Base-by-base conservation (phyloP, 2,113 vertebrate species). In the Mastomys natalensis region DNA sequence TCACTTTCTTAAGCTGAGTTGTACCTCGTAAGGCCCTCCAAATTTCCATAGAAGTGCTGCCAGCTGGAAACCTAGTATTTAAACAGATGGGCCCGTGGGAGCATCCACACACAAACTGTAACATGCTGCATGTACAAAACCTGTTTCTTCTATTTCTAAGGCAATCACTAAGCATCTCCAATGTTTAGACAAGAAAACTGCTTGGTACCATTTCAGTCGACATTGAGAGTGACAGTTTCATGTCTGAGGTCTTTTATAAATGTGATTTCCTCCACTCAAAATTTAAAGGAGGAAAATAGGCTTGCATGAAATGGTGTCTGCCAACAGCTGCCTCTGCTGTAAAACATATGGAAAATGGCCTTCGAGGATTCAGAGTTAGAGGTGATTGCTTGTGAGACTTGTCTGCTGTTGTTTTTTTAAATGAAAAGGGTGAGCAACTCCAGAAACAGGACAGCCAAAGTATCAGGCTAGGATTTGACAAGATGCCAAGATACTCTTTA, bases 341-440 rank as follows among this genome's bases (percentile, higher is more conserved):
- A 96, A 98, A 98, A 68, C 97, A 90, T 89, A 78, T 84, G 96
- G 97, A 62, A 94, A 98, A 89, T 15, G 43, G 66, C 66, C 55
- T 84, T 80, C 43, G 82, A 96, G 87, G 40, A 95, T 74, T 74
- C 19, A 7, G 58, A 96, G 81, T 85, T 96, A 96, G 95, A 98
- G 91, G 93, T 92, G 85, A 60, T 87, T 89, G 94, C 78, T 93
- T 77, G 37, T 85, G 73, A 93, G 94, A 94, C 93, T 89, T 22
- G 84, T 76, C 48, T 82, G 94, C 40, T 96, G 73, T 89, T 94
- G 93, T 95, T 94, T 93, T 96, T 48, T 95, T 93, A 93, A 97
- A 94, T 93, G 76, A 93, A 97, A 96, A 97, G 85, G 90, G 64
- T 58, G 84, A 58, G 31, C 37, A 17, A 17, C 95, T 97, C 53